Base-by-base conservation (phyloP, 2,888 invertebrate genomes). In the Drosophila mulleri region DNA sequence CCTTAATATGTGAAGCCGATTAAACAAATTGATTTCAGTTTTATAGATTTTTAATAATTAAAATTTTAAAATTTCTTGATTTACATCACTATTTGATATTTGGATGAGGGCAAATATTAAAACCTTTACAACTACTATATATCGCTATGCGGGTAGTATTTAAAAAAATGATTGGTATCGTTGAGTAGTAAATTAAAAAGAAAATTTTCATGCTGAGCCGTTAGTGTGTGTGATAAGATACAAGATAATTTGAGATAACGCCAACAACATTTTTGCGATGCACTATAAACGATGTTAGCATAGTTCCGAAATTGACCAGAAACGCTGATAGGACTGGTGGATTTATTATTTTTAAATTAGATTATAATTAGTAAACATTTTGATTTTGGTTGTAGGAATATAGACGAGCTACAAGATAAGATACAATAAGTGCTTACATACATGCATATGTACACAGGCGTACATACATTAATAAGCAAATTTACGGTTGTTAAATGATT, bases 341-440 rank as follows among this genome's bases (percentile, higher is more conserved):
- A 42, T 72, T 72, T 52, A 60, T 63, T 68, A 42, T 14, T 53
- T 67, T 65, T 54, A 69, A 76, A 61, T 48, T 76, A 71, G 71
- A 80, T 67, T 80, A 76, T 63, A 76, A 61, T 76, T 67, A 61
- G 39, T 71, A 58, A 41, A 62, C 52, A 71, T 64, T 72, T 77
- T 72, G 72, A 81, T 73, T 67, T 72, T 58, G 56, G 58, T 70
- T 70, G 48, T 68, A 60, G 65, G 57, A 78, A 70, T 56, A 60
- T 56, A 60, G 61, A 76, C 54, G 44, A 54, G 26, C 32, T 63
- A 65, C 52, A 14, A 69, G 54, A 64, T 58, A 69, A 48, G 18
- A 59, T 39, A 47, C 44, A 79, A 63, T 26, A 58, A 37, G 23
- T 42, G 63, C 52, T 29, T 26, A 56, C 45, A 58, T 41, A 50